These are phyloP conservation scores for Pogonus chalceus DNA, from an alignment of 1,140 invertebrate genomes.

Conservation along the genomic window DNA sequence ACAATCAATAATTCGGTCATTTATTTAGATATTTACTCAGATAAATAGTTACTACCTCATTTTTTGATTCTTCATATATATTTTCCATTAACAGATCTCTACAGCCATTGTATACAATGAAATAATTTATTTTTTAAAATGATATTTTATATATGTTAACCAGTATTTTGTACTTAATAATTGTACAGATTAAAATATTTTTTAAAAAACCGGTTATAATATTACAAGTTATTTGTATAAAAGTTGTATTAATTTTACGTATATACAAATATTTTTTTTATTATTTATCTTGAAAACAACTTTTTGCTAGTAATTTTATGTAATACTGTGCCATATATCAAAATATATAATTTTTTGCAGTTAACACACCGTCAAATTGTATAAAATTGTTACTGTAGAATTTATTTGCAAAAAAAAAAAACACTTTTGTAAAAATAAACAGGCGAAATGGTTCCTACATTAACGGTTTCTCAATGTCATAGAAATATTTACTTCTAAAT, in stretches of 20 bases:
- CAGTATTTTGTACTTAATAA: constrained; percentile 3
- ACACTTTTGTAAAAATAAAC: constrained; percentile 23
- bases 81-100: neutral
- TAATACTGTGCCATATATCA: too few species aligned
- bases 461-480: constrained; percentile 34
- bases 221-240: too few species aligned
- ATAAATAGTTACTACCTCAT: neutral
- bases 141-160: constrained; percentile 5
- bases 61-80: neutral
- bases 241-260: too few species aligned
- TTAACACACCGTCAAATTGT: too few species aligned
- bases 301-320: too few species aligned
- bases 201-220: too few species aligned
- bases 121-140: neutral
- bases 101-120: neutral
- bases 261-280: too few species aligned
- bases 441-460: constrained; percentile 33
- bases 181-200: neutral
- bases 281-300: too few species aligned
- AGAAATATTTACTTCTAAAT: neutral
- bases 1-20: neutral
- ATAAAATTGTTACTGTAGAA: constrained; percentile 1
- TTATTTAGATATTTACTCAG: neutral
- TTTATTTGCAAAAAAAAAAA: constrained; percentile 11
- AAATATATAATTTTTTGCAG: too few species aligned